Conservation (phyloP, 2,113 vertebrate genomes). For the Sceloporus undulatus region DNA sequence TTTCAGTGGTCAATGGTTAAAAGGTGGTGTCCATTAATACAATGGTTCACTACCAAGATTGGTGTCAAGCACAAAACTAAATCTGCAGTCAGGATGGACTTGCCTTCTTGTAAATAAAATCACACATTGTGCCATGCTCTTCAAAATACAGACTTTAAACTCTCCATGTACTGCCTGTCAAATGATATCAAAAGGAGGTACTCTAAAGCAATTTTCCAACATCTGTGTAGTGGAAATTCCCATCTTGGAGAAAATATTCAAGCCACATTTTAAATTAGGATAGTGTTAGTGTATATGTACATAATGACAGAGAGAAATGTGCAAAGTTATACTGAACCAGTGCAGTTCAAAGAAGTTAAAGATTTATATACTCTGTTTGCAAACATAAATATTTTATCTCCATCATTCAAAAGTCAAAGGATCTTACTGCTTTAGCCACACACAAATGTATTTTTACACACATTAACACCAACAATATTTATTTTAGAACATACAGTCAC, state of each 20-base stretch:
- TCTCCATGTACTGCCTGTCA: conserved; percentile 27
- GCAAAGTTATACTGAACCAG: not conserved
- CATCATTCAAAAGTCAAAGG: too few species aligned
- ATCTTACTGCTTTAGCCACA: too few species aligned
- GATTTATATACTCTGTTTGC: too few species aligned
- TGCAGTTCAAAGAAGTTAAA: not conserved
- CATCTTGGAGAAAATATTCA: not conserved
- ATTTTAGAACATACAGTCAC: too few species aligned
- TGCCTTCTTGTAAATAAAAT: conserved; percentile 60
- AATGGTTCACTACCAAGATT: not conserved
- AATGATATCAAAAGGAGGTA: not conserved
- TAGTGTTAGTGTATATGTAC: fast-evolving
- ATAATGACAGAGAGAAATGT: not conserved
- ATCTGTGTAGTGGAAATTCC: not conserved
- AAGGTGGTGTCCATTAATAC: not conserved
- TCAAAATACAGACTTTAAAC: conserved; percentile 44
- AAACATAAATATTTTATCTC: too few species aligned
- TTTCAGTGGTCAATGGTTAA: conserved; percentile 24
- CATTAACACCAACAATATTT: too few species aligned
- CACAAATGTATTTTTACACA: too few species aligned
- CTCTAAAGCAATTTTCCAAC: not conserved
- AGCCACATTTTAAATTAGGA: not conserved
- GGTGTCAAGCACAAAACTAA: conserved; percentile 40
- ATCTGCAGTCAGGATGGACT: conserved; percentile 53
- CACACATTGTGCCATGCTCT: conserved; percentile 48